Percentiles rank a stretch among this genome's conserved stretches.
Evolutionary conservation across 1,140 invertebrate species (phyloP).

Genomic region (Diachasmimorpha longicaudata): DNA sequence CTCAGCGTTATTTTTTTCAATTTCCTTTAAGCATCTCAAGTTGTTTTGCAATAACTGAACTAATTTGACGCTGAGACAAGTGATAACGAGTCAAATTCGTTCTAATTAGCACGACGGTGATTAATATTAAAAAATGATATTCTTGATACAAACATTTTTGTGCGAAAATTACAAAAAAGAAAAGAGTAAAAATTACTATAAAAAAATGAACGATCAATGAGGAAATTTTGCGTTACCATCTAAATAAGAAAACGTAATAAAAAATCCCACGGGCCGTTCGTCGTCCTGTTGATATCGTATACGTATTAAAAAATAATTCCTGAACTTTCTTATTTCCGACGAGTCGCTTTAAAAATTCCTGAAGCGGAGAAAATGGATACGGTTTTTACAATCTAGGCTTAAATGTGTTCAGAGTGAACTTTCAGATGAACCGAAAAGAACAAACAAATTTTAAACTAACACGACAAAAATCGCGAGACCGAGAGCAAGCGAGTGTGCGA

Average conservation of each 20-base stretch:
- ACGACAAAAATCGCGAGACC: constrained; percentile 15
- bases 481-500: constrained; percentile 23
- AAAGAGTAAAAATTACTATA: constrained; percentile 15
- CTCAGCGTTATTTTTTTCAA: neutral
- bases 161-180: constrained; percentile 45
- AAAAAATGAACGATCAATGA: constrained; percentile 12
- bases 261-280: constrained; percentile 34
- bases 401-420: constrained; percentile 46
- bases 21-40: neutral
- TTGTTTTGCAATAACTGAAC: neutral
- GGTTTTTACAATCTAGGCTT: constrained; percentile 55
- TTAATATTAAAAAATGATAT: constrained; percentile 52
- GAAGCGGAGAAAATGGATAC: constrained; percentile 36
- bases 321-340: constrained; percentile 42
- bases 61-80: neutral
- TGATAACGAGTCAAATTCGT: constrained; percentile 30
- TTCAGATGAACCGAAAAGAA: constrained; percentile 34
- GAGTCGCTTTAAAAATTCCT: constrained; percentile 29
- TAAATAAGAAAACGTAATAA: constrained; percentile 31
- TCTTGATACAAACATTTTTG: constrained; percentile 63
- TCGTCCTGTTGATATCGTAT: neutral
- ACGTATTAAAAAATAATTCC: constrained; percentile 33
- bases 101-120: constrained; percentile 30
- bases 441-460: neutral
- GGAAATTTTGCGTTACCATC: constrained; percentile 3